phyloP scores from a whole-genome alignment of 2,113 vertebrate species.

The mouse (Mus musculus) region GRCm39 chr13:91377001-91377500 shows the following conservation, averaged over 20 bases:
- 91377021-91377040: conserved; percentile 66
- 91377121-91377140: conserved; percentile 67
- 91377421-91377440: not conserved
- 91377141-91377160: conserved; percentile 54
- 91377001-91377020: conserved; percentile 76
- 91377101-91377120: conserved; percentile 70
- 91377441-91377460: not conserved
- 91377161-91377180: conserved; percentile 40
- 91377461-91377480: not conserved
- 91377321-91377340: conserved; percentile 13
- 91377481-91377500: not conserved
- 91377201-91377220: not conserved
- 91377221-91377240: conserved; percentile 20
- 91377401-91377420: not conserved
- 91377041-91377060: conserved; percentile 73
- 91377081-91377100: conserved; percentile 62
- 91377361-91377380: conserved; percentile 1
- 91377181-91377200: not conserved
- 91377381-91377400: conserved; percentile 26
- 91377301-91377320: not conserved
- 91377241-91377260: not conserved
- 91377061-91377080: conserved; percentile 59
- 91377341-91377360: not conserved
- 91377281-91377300: not conserved
- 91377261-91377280: not conserved